Conservation (phyloP, 2,888 invertebrate genomes). For the Drosophila kuntzei region DNA sequence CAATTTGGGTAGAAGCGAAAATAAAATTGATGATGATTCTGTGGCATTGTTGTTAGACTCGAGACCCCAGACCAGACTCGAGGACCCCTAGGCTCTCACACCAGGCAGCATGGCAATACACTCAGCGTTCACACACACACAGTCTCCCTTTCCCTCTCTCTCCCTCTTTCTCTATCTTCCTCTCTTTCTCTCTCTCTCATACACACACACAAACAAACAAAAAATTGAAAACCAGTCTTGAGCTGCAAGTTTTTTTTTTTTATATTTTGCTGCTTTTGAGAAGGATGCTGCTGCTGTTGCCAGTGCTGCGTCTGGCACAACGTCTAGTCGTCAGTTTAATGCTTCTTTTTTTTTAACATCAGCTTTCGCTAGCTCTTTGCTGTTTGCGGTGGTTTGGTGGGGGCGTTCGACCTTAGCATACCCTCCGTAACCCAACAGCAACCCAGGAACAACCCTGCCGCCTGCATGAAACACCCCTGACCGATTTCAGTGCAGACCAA, state of each 20-base stretch:
- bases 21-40: conserved; percentile 61
- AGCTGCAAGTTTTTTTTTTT: conserved; percentile 49
- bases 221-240: conserved; percentile 61
- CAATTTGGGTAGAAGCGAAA: conserved; percentile 42
- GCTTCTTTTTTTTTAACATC: conserved; percentile 14
- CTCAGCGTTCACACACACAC: conserved; percentile 18
- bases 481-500: conserved; percentile 42
- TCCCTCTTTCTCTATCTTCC: background rate
- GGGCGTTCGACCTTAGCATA: conserved; percentile 48
- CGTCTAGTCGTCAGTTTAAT: conserved; percentile 56
- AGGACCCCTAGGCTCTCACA: conserved; percentile 18
- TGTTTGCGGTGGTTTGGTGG: conserved; percentile 31
- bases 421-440: conserved; percentile 37
- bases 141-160: conserved; percentile 12
- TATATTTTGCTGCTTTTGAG: conserved; percentile 29
- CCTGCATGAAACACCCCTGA: conserved; percentile 45
- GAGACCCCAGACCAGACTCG: background rate
- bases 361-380: conserved; percentile 50
- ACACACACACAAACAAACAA: conserved; percentile 12
- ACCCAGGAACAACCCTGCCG: conserved; percentile 32
- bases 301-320: conserved; percentile 51
- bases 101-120: conserved; percentile 14
- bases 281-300: conserved; percentile 49
- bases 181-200: conserved; percentile 11
- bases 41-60: conserved; percentile 34